These are phyloP conservation scores for Gryon sp. DNA, from an alignment of 1,140 invertebrate species.

Conservation along the genomic window DNA sequence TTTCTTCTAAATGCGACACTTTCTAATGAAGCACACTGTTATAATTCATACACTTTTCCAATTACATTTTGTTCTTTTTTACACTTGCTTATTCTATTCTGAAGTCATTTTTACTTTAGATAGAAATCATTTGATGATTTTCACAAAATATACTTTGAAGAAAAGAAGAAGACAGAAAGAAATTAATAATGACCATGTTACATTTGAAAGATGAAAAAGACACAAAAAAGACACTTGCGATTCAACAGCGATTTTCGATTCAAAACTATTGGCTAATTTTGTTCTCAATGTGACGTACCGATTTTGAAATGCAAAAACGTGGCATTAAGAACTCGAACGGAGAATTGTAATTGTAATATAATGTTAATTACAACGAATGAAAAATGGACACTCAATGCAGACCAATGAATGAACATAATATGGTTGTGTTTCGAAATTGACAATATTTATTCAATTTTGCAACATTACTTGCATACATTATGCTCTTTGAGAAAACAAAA, in stretches of 20 bases:
- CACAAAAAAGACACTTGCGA: conserved; percentile 19
- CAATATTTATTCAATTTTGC: conserved; percentile 35
- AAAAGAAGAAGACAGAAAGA: no score
- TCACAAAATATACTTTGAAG: no score
- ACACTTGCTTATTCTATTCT: no score
- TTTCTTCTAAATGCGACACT: conserved; percentile 9
- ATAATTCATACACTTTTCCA: conserved; percentile 8
- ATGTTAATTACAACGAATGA: conserved; percentile 49
- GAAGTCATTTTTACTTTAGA: no score
- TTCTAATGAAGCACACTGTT: conserved; percentile 29
- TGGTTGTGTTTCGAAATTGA: conserved; percentile 42
- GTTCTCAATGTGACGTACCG: conserved; percentile 19
- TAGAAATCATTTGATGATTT: no score
- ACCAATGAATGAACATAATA: background rate
- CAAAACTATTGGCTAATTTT: background rate
- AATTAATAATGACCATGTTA: no score
- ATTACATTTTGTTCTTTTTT: background rate
- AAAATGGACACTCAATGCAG: conserved; percentile 17
- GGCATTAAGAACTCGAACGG: conserved; percentile 15
- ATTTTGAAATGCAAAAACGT: conserved; percentile 4
- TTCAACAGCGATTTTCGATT: conserved; percentile 2
- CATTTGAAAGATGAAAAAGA: conserved; percentile 4
- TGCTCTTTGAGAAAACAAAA: conserved; percentile 16
- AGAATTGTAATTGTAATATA: conserved; percentile 19
- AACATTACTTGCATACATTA: conserved; percentile 13